A percentile compares a stretch with the other conserved stretches of the same genome.
These are phyloP conservation scores for Phylloscopus collybita DNA, from an alignment of 2,797 vertebrate genomes.

Conservation along the genomic window DNA sequence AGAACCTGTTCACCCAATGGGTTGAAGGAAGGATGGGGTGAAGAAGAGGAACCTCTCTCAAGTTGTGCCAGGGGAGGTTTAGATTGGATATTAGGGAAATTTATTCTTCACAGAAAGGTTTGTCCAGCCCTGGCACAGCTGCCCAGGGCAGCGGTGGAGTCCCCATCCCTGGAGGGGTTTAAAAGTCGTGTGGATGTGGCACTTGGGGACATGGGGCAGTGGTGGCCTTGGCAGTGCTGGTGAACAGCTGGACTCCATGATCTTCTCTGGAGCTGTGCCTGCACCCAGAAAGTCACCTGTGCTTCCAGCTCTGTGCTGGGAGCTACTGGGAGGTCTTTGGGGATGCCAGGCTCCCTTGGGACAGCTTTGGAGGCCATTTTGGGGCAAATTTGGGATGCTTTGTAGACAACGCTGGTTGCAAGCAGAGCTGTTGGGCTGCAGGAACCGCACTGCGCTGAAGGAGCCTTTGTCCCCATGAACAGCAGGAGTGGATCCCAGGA, in stretches of 20 bases:
- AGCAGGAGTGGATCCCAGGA: rapidly evolving
- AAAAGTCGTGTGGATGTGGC: neutral
- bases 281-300: neutral
- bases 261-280: neutral
- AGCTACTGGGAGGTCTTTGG: neutral
- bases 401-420: neutral
- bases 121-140: neutral
- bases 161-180: neutral
- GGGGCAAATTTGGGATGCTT: neutral
- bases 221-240: neutral
- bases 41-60: neutral
- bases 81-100: neutral
- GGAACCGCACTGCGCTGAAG: rapidly evolving
- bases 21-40: neutral
- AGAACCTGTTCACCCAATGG: rapidly evolving
- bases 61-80: neutral
- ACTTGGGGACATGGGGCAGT: rapidly evolving
- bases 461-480: neutral
- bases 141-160: neutral
- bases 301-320: neutral
- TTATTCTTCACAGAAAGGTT: neutral
- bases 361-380: neutral
- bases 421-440: neutral
- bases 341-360: neutral
- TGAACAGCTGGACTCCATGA: rapidly evolving